These are phyloP conservation scores for Hydrozoanthus gracilis DNA, from an alignment of 92 coral and sea anemone species.

Conservation along the genomic window DNA sequence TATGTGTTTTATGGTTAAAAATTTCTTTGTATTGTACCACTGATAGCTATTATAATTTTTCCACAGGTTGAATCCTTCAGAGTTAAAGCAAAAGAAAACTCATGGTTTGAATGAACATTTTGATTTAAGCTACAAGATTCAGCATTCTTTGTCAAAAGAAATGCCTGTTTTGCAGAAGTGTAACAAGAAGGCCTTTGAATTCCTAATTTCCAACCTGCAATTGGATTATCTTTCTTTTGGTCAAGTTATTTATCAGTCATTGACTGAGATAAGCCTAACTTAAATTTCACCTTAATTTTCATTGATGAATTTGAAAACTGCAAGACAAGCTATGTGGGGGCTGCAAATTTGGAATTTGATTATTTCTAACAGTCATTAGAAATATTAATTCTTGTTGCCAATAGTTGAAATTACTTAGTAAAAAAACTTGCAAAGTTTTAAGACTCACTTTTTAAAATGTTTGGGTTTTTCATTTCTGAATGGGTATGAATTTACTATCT, in stretches of 20 bases:
- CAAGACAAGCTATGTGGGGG: too few species aligned
- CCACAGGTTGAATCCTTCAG: constrained; percentile 85
- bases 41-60: neutral
- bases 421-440: too few species aligned
- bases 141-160: neutral
- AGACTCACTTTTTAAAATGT: too few species aligned
- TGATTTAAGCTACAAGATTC: neutral
- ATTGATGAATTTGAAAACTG: too few species aligned
- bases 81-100: constrained; percentile 86
- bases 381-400: too few species aligned
- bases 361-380: too few species aligned
- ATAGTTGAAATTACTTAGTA: too few species aligned
- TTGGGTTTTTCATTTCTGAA: too few species aligned
- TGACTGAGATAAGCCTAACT: neutral
- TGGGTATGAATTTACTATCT: too few species aligned
- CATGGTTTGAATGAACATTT: constrained; percentile 78
- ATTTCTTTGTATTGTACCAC: neutral
- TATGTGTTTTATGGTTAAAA: neutral
- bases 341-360: too few species aligned
- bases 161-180: neutral
- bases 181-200: neutral
- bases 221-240: neutral
- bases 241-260: neutral
- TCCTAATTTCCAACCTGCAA: neutral
- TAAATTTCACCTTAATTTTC: too few species aligned